A percentile compares a stretch with the other conserved stretches of the same genome.
These are phyloP conservation scores for Megalops cyprinoides DNA, from an alignment of 2,797 vertebrate species.

Conservation along the genomic window DNA sequence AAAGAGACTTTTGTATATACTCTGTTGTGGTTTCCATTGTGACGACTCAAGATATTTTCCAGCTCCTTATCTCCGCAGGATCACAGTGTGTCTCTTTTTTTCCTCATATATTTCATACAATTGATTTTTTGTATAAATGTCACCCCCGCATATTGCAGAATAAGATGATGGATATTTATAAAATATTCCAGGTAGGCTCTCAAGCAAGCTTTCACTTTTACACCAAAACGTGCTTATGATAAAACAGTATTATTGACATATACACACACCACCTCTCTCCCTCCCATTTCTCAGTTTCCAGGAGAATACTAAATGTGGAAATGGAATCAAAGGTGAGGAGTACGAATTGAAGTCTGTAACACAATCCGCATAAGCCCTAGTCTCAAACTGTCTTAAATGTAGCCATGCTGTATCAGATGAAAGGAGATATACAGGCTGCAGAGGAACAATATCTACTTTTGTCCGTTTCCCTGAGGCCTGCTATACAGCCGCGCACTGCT, in stretches of 20 bases:
- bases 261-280: neutral
- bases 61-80: neutral
- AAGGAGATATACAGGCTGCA: constrained; percentile 33
- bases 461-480: constrained; percentile 29
- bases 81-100: neutral
- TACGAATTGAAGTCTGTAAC: constrained; percentile 35
- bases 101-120: neutral
- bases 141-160: neutral
- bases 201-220: neutral
- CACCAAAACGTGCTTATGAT: neutral
- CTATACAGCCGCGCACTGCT: constrained; percentile 15
- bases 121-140: neutral
- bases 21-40: constrained; percentile 17
- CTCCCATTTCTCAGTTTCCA: neutral
- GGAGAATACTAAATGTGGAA: constrained; percentile 13
- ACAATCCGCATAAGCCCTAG: constrained; percentile 35
- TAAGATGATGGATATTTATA: neutral
- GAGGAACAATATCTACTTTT: constrained; percentile 37
- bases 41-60: constrained; percentile 4
- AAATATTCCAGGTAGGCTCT: neutral
- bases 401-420: constrained; percentile 36
- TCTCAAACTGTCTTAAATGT: constrained; percentile 36
- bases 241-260: neutral
- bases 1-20: constrained; percentile 15
- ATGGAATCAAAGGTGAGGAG: constrained; percentile 23